phyloP scores from a whole-genome alignment of 1,140 invertebrate species.

The Aphidius gifuensis region DNA sequence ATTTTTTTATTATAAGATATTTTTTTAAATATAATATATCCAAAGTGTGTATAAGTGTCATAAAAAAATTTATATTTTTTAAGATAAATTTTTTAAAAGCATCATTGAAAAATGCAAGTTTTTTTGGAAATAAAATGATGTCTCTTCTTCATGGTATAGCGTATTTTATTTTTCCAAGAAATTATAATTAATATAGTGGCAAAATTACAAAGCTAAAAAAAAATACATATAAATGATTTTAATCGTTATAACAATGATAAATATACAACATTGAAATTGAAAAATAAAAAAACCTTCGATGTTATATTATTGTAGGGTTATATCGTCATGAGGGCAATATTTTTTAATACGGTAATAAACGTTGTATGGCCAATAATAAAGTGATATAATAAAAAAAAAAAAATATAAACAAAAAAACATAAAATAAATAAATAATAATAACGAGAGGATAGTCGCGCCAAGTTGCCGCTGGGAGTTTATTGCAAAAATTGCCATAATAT shows the following conservation, averaged over 20 bases:
- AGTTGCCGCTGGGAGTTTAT: conserved; percentile 45
- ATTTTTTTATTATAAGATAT: neutral
- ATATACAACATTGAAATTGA: too few relatives aligned
- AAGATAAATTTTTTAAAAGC: conserved; percentile 21
- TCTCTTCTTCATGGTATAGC: conserved; percentile 15
- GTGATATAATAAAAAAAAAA: conserved; percentile 29
- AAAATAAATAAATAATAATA: conserved; percentile 36
- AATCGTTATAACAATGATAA: too few relatives aligned
- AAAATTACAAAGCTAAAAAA: conserved; percentile 31
- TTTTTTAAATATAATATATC: neutral
- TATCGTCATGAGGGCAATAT: conserved; percentile 12
- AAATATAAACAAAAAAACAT: conserved; percentile 6
- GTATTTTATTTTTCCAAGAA: conserved; percentile 25
- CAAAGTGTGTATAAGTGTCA: conserved; percentile 1
- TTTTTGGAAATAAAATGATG: neutral
- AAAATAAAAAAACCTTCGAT: too few relatives aligned
- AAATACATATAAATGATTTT: too few relatives aligned
- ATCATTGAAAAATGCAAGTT: conserved; percentile 17
- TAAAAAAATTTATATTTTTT: conserved; percentile 12
- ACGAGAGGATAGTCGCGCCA: conserved; percentile 32
- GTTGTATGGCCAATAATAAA: conserved; percentile 43
- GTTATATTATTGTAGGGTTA: too few relatives aligned
- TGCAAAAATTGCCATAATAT: conserved; percentile 27
- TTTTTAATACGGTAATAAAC: conserved; percentile 44
- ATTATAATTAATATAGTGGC: conserved; percentile 47